Evolutionary conservation across 2,888 invertebrate genomes (phyloP).

Genomic region (Nezara viridula): DNA sequence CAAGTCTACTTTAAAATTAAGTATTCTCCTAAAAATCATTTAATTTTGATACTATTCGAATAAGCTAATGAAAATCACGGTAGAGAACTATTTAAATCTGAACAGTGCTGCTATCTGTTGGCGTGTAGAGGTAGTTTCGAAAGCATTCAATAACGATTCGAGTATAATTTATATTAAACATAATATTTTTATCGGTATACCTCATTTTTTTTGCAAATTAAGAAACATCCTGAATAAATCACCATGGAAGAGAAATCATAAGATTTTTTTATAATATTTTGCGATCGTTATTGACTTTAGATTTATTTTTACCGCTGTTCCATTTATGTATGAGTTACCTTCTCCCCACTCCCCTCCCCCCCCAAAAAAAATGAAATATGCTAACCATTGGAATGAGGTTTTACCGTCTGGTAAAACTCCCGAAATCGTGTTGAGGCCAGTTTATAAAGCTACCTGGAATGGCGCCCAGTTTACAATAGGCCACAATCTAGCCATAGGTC

Average conservation of each 20-base stretch:
- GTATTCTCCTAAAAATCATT: background rate
- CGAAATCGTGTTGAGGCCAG: conserved; percentile 33
- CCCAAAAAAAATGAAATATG: background rate
- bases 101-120: conserved; percentile 1
- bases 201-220: too few relatives aligned
- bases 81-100: background rate
- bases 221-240: too few relatives aligned
- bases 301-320: background rate
- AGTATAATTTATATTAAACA: background rate
- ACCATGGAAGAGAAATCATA: too few relatives aligned
- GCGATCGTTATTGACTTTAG: background rate
- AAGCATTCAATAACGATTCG: background rate
- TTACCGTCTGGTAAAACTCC: background rate
- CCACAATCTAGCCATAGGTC: conserved; percentile 34
- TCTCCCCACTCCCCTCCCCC: too few relatives aligned
- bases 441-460: conserved; percentile 38
- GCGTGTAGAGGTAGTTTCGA: background rate
- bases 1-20: background rate
- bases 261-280: too few relatives aligned
- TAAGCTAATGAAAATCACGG: too few relatives aligned
- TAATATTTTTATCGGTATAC: background rate
- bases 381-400: background rate
- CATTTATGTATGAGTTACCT: too few relatives aligned
- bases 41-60: background rate
- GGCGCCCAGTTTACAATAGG: conserved; percentile 39